Evolutionary conservation across 2,113 vertebrate species (phyloP).

Genomic region (Cathartes aura): DNA sequence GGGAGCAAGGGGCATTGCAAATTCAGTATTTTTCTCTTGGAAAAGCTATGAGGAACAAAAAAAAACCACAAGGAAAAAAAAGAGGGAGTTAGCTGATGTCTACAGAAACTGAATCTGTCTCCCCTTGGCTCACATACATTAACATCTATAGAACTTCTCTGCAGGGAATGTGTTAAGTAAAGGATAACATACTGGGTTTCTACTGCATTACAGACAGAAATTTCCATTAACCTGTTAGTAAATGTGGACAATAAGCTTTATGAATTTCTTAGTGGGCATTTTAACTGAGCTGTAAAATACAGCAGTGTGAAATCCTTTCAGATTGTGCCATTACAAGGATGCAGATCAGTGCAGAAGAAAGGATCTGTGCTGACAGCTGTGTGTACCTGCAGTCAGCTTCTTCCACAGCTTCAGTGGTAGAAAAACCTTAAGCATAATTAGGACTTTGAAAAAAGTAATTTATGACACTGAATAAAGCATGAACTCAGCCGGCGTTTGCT

Average conservation of each 20-base stretch:
- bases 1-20: not conserved
- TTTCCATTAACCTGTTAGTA: not conserved
- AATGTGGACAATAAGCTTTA: not conserved
- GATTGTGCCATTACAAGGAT: not conserved
- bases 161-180: not conserved
- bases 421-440: not conserved
- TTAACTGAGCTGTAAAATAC: not conserved
- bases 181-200: not conserved
- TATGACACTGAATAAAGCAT: not conserved
- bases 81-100: not conserved
- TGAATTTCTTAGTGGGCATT: not conserved
- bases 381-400: not conserved
- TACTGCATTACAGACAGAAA: not conserved
- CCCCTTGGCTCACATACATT: not conserved
- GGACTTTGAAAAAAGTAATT: not conserved
- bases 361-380: not conserved
- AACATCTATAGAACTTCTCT: not conserved
- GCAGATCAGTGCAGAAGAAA: not conserved
- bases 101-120: not conserved
- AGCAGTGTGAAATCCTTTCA: not conserved
- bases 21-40: not conserved
- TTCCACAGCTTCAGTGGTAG: not conserved
- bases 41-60: not conserved
- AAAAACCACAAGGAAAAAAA: not conserved
- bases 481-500: not conserved